Base-by-base conservation (phyloP, 2,797 vertebrate species). In the Acanthurus lineatus region DNA sequence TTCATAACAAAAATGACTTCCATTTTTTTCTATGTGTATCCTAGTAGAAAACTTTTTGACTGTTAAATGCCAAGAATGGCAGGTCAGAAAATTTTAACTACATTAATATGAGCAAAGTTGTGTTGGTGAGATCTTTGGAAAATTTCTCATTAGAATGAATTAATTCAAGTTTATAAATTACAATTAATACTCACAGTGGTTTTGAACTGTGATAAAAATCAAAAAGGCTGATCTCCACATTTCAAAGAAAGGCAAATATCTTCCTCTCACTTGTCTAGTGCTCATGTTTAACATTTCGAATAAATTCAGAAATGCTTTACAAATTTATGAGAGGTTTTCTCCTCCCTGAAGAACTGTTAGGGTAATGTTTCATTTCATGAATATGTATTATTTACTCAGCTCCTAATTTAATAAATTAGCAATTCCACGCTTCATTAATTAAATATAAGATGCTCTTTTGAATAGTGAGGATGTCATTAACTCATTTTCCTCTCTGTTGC, bases 401-500 rank as follows among this genome's bases (percentile, higher is more conserved):
- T 75, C 48, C 56, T 47, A 56, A 79, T 67, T 81, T 69, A 61
- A 64, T 57, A 68, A 78, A 83, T 83, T 54, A 85, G 49, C 73
- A 76, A 76, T 78, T 77, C 76, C 38, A 47, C 5, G 15, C 70
- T 77, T 85, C 79, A 86, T 89, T 81, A 84, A 86, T 84, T 56
- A 79, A 81, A 77, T 75, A 85, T 87, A 35, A 84, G 73, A 70
- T 5, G 49, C 79, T 63, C 56, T 63, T 25, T 71, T 20, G 66
- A 75, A 84, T 83, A 86, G 82, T 56, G 77, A 88, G 87, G 74
- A 48, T 64, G 76, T 81, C 78, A 85, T 82, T 90, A 82, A 86
- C 64, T 20, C 54, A 0, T 48, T 77, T 81, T 77, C 73, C 54
- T 77, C 69, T 86, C 79, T 82, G 83, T 92, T 91, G 75, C 96